Conservation (phyloP, 2,797 vertebrate species). For the Paedocypris micromegethes region DNA sequence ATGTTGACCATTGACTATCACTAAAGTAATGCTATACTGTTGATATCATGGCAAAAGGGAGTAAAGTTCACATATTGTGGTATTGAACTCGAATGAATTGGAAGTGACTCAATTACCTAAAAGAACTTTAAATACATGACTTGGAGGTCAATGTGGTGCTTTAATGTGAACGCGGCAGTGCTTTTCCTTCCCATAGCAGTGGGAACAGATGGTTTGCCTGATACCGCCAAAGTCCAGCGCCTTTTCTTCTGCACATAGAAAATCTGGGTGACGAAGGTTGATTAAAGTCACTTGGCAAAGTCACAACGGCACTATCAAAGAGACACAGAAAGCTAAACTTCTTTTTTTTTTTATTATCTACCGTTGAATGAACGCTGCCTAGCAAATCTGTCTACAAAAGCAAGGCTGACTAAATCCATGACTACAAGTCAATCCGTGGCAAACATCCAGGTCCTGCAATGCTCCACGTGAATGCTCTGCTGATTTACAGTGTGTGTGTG, state of each 20-base stretch:
- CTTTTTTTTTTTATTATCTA: not conserved
- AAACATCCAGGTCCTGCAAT: conserved; percentile 24
- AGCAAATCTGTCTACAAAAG: not conserved
- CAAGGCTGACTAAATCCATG: conserved; percentile 26
- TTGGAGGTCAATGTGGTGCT: not conserved
- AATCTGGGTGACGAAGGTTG: not conserved
- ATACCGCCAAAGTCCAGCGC: conserved; percentile 23
- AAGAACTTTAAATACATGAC: too few relatives aligned
- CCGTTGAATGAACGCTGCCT: not conserved
- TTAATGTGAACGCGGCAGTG: conserved; percentile 7
- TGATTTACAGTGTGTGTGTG: conserved; percentile 27
- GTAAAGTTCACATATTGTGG: too few relatives aligned
- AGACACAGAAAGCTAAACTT: not conserved
- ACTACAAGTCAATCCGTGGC: conserved; percentile 35
- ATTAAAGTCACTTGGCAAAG: not conserved
- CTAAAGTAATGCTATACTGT: conserved; percentile 2
- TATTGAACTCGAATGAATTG: too few relatives aligned
- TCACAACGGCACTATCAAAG: not conserved
- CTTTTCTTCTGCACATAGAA: conserved; percentile 13
- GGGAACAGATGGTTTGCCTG: conserved; percentile 40
- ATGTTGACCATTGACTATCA: not conserved
- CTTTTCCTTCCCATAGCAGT: conserved; percentile 18
- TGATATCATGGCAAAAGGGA: too few relatives aligned
- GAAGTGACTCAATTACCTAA: too few relatives aligned
- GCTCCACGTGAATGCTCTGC: conserved; percentile 30